Percentiles rank a stretch among this genome's conserved stretches.
phyloP scores from a whole-genome alignment of 2,888 invertebrate genomes.

The Pristionchus fissidentatus region DNA sequence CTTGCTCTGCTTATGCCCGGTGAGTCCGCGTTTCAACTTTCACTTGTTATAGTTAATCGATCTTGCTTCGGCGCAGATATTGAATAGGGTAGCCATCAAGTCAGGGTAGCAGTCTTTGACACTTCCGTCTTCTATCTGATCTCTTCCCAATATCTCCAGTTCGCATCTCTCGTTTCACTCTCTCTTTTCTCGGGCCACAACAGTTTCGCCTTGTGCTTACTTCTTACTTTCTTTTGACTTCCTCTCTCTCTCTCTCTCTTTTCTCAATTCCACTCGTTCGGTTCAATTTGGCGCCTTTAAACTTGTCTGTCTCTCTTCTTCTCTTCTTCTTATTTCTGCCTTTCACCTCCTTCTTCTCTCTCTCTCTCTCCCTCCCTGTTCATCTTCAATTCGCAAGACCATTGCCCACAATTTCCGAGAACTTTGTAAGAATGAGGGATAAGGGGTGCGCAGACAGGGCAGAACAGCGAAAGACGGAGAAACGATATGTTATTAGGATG shows the following conservation, averaged over 20 bases:
- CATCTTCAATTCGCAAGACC: conserved; percentile 12
- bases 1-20: not conserved
- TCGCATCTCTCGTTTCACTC: not conserved
- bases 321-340: conserved; percentile 28
- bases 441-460: too few species aligned
- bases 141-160: not conserved
- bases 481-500: too few species aligned
- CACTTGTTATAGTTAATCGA: too few species aligned
- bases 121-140: not conserved
- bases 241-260: not conserved
- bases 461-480: too few species aligned
- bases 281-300: conserved; percentile 40
- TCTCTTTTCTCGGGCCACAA: not conserved
- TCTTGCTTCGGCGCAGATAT: too few species aligned
- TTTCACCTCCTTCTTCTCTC: conserved; percentile 23
- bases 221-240: not conserved
- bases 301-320: conserved; percentile 12
- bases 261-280: not conserved
- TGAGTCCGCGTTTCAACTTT: not conserved
- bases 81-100: too few species aligned
- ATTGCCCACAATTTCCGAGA: conserved; percentile 29
- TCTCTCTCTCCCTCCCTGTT: not conserved
- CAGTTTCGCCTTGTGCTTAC: not conserved
- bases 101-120: too few species aligned
- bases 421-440: not conserved